Conservation (phyloP, 2,113 vertebrate genomes). For the Rhinolophus sinicus region DNA sequence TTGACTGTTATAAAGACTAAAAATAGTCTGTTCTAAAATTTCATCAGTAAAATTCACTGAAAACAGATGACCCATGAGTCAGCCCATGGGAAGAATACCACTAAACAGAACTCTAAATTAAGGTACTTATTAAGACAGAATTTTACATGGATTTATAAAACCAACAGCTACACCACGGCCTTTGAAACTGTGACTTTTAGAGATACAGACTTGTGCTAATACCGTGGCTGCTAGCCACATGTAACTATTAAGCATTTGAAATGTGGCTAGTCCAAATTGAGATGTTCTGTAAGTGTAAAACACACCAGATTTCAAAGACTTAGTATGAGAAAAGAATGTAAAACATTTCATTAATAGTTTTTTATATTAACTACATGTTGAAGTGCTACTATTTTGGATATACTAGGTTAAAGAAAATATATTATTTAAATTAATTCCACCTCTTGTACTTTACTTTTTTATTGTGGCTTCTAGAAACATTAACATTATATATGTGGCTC, state of each 20-base stretch:
- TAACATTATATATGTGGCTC: background rate
- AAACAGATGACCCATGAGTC: slow-evolving; percentile 31
- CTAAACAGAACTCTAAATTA: slow-evolving; percentile 34
- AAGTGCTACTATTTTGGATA: slow-evolving; percentile 32
- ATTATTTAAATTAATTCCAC: slow-evolving; percentile 12
- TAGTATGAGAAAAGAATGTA: background rate
- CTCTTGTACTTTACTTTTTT: background rate
- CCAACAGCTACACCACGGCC: background rate
- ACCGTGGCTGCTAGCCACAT: background rate
- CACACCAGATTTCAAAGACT: background rate
- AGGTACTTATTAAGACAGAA: background rate
- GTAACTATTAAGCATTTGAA: background rate
- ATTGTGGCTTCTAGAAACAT: background rate
- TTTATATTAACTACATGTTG: slow-evolving; percentile 1
- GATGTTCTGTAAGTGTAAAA: background rate
- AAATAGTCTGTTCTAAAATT: background rate
- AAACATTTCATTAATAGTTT: slow-evolving; percentile 40
- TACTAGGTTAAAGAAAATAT: background rate
- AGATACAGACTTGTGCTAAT: background rate
- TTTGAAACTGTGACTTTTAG: slow-evolving; percentile 29
- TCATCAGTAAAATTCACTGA: slow-evolving; percentile 35
- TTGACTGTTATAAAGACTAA: background rate
- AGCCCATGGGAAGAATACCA: background rate
- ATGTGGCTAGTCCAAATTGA: background rate
- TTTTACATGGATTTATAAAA: slow-evolving; percentile 52